Percentiles rank a stretch among this genome's conserved stretches.
Evolutionary conservation across 2,888 invertebrate species (phyloP).

Genomic region (Nomada goodeniana): DNA sequence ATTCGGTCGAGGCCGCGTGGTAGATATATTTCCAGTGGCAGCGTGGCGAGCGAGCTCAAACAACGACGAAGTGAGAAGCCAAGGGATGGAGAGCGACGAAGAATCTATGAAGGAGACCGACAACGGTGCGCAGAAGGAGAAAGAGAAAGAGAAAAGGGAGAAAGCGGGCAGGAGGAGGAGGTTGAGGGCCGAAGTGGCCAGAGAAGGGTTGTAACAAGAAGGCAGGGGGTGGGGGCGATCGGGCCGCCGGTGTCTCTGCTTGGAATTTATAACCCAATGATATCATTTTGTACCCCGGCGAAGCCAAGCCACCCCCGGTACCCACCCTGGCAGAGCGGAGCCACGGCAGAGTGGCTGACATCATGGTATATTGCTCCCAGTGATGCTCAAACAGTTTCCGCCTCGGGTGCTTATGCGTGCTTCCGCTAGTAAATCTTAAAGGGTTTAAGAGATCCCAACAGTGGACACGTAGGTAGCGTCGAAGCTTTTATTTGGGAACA

Average conservation of each 20-base stretch:
- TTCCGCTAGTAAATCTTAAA: conserved; percentile 65
- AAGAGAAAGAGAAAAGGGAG: conserved; percentile 86
- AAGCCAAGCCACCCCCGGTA: conserved; percentile 80
- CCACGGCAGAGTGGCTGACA: conserved; percentile 81
- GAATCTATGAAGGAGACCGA: conserved; percentile 60
- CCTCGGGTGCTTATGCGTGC: conserved; percentile 55
- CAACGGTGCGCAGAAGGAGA: conserved; percentile 81
- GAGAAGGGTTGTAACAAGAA: conserved; percentile 78
- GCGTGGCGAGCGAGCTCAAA: conserved; percentile 70
- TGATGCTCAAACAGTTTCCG: conserved; percentile 82
- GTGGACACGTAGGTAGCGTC: not conserved
- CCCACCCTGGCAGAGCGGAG: conserved; percentile 73
- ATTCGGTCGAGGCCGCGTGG: conserved; percentile 78
- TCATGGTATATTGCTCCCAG: conserved; percentile 83
- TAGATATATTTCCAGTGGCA: conserved; percentile 76
- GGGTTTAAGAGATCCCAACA: conserved; percentile 52
- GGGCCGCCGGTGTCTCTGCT: conserved; percentile 82
- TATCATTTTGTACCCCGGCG: conserved; percentile 83
- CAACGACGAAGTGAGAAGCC: conserved; percentile 64
- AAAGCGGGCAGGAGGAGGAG: conserved; percentile 88
- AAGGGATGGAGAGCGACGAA: conserved; percentile 73
- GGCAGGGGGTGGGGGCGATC: conserved; percentile 76
- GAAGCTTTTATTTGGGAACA: not conserved
- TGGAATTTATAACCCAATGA: conserved; percentile 84
- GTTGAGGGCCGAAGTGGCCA: conserved; percentile 76